Base-by-base conservation (phyloP, 2,888 invertebrate species). In the Callimorpha dominula region DNA sequence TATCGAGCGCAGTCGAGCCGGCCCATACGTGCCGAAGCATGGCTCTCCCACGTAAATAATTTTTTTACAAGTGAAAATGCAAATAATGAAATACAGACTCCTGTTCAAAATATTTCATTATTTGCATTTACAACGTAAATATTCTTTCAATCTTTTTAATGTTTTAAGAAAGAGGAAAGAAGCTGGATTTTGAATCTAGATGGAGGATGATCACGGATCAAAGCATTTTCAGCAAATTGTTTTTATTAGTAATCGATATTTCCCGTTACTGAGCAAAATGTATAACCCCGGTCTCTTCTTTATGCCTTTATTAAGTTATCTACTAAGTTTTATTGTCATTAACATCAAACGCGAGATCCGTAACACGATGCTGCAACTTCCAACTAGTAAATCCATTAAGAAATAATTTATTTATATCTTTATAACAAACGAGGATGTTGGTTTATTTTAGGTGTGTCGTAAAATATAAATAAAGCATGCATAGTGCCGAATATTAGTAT, bases 361-460 rank as follows among this genome's bases (percentile, higher is more conserved):
- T 70, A 73, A 78, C 76, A 54, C 60, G 71, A 75, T 65, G 64
- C 57, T 60, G 57, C 50, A 46, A 52, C 9, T 50, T 65, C 52
- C 66, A 65, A 70, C 62, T 66, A 70, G 57, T 70, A 63, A 73
- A 70, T 67, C 31, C 65, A 68, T 68, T 71, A 67, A 49, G 54
- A 60, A 31, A 62, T 63, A 62, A 73, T 65, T 73, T 70, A 70
- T 70, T 54, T 73, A 15, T 63, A 15, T 54, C 63, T 70, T 57
- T 57, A 40, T 65, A 49, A 67, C 20, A 50, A 49, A 20, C 43
- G 43, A 46, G 64, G 65, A 31, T 65, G 68, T 60, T 9, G 20
- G 7, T 62, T 60, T 69, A 73, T 73, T 69, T 66, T 72, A 20
- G 43, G 4, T 57, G 31, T 60, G 31, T 14, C 31, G 54, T n/a